Conservation (phyloP, 2,113 vertebrate species). For the Synchiropus splendidus region DNA sequence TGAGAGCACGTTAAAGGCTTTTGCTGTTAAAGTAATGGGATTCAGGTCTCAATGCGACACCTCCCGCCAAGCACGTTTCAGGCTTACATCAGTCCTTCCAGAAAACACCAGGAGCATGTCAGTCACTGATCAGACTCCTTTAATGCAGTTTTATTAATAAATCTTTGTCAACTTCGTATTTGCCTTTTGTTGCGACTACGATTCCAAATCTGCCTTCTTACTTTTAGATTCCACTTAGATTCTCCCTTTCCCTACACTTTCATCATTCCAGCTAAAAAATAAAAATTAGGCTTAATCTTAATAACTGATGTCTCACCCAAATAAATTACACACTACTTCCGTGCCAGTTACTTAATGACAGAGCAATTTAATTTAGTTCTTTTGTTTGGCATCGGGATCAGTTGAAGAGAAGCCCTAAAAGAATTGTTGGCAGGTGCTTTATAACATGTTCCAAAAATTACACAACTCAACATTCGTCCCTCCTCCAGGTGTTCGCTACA, state of each 20-base stretch:
- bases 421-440: neutral
- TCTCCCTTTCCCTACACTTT: no score
- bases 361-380: conserved; percentile 2
- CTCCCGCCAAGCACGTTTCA: conserved; percentile 14
- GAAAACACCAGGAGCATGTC: conserved; percentile 5
- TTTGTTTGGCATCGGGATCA: neutral
- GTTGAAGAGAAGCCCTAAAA: no score
- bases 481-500: conserved; percentile 3
- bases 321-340: conserved; percentile 11
- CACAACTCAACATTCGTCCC: conserved; percentile 5
- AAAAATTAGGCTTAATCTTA: no score
- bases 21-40: no score
- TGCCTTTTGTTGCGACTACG: conserved; percentile 6
- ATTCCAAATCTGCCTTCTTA: conserved; percentile 4
- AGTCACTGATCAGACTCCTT: conserved; percentile 12
- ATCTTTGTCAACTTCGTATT: conserved; percentile 4
- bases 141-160: conserved; percentile 25
- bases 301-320: no score
- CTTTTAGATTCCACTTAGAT: no score
- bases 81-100: conserved; percentile 16
- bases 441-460: neutral
- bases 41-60: conserved; percentile 5
- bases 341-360: conserved; percentile 6
- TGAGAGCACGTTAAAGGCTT: no score
- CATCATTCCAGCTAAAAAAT: no score